Evolutionary conservation across 2,113 vertebrate species (phyloP).

Genomic region (Nymphicus hollandicus): DNA sequence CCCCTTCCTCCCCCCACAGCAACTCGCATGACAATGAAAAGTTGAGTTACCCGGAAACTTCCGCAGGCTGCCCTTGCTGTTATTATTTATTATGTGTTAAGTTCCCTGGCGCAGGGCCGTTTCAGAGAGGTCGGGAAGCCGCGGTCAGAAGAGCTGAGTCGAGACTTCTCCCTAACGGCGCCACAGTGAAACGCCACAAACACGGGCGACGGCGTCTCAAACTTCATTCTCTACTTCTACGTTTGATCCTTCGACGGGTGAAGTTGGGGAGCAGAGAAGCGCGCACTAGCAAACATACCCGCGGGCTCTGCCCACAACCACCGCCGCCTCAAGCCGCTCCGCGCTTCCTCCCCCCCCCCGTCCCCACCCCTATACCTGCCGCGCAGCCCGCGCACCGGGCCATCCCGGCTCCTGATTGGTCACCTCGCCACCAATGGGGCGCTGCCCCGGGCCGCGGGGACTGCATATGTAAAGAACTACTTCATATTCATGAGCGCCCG

Average conservation of each 20-base stretch:
- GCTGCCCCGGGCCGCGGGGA: slow-evolving; percentile 80
- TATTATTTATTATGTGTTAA: neutral
- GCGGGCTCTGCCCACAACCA: neutral
- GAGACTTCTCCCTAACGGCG: neutral
- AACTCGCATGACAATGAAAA: neutral
- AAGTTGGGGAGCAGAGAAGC: neutral
- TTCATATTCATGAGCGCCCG: slow-evolving; percentile 99
- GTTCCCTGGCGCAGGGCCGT: neutral
- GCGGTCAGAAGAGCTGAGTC: neutral
- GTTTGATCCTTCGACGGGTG: neutral
- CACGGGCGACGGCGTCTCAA: slow-evolving; percentile 4
- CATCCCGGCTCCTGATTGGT: slow-evolving; percentile 84
- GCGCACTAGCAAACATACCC: neutral
- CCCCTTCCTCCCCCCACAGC: neutral
- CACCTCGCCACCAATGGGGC: slow-evolving; percentile 82
- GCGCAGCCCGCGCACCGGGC: slow-evolving; percentile 68
- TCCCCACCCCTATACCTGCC: slow-evolving; percentile 73
- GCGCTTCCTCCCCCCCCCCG: neutral
- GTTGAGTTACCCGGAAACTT: neutral
- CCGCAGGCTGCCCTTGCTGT: neutral
- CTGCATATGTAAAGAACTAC: slow-evolving; percentile 90
- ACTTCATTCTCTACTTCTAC: slow-evolving; percentile 47
- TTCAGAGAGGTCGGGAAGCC: neutral
- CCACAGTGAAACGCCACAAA: neutral
- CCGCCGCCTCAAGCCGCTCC: slow-evolving; percentile 41